Conservation (phyloP, 1,140 invertebrate genomes). For the Macrotrachela quadricornifera region DNA sequence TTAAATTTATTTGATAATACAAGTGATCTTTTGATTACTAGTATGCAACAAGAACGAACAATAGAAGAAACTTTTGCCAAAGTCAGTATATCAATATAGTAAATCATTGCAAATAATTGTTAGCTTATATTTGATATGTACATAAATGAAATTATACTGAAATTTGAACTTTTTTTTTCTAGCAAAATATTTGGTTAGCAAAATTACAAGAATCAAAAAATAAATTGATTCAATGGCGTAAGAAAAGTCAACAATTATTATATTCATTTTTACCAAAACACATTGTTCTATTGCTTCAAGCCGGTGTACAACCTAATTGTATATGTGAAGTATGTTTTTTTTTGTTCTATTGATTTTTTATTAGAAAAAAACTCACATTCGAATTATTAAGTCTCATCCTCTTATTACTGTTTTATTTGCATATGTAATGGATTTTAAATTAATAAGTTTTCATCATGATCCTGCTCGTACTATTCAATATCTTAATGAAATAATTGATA, state of each 20-base stretch:
- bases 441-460: too few species aligned
- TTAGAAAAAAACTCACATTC: too few species aligned
- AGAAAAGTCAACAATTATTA: constrained; percentile 48
- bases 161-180: too few species aligned
- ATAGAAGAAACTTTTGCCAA: constrained; percentile 22
- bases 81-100: too few species aligned
- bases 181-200: constrained; percentile 31
- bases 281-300: neutral
- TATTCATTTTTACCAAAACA: constrained; percentile 9
- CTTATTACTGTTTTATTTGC: too few species aligned
- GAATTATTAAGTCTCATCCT: too few species aligned
- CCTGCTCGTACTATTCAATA: too few species aligned
- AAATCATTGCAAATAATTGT: too few species aligned
- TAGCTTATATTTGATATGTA: too few species aligned
- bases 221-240: constrained; percentile 40
- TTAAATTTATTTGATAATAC: constrained; percentile 63
- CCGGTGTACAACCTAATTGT: constrained; percentile 1
- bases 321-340: neutral
- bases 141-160: neutral
- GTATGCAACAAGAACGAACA: constrained; percentile 62
- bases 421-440: too few species aligned
- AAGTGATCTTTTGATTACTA: constrained; percentile 54
- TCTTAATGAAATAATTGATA: too few species aligned
- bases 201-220: constrained; percentile 15
- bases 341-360: too few species aligned